Conservation (phyloP, 2,888 invertebrate genomes). For the Bimastos eiseni region DNA sequence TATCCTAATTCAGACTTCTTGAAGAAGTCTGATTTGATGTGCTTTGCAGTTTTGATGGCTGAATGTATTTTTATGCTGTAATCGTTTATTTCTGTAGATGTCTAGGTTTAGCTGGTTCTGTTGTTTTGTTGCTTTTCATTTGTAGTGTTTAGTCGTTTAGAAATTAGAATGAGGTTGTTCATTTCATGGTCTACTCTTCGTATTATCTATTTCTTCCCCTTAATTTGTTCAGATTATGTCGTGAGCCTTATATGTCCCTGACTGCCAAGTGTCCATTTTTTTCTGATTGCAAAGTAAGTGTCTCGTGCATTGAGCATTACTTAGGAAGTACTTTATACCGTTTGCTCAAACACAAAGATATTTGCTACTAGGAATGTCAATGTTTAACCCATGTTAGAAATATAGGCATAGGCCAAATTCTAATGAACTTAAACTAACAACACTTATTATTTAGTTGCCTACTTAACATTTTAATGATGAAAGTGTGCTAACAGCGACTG, state of each 20-base stretch:
- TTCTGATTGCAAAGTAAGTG: no score
- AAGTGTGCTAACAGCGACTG: no score
- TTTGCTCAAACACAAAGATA: not conserved
- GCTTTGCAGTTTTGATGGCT: not conserved
- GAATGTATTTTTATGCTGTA: not conserved
- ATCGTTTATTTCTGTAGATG: not conserved
- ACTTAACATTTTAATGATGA: no score
- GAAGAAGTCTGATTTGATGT: slow-evolving; percentile 2
- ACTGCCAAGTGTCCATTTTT: no score
- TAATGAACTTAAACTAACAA: no score
- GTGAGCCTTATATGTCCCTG: not conserved
- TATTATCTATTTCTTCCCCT: not conserved
- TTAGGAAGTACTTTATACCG: not conserved
- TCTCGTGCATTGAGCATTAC: not conserved
- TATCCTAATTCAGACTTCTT: not conserved
- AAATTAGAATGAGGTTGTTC: not conserved
- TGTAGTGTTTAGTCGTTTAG: not conserved
- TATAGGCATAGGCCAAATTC: not conserved
- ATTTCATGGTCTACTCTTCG: not conserved
- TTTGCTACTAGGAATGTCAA: not conserved
- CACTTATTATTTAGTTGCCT: no score
- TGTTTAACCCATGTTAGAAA: not conserved
- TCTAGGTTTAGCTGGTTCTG: not conserved
- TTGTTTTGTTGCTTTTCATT: not conserved
- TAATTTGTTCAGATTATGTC: not conserved